Evolutionary conservation across 2,888 invertebrate species (phyloP), one percentile per base, ranked within the genome.

Genomic region (Buathra laborator): DNA sequence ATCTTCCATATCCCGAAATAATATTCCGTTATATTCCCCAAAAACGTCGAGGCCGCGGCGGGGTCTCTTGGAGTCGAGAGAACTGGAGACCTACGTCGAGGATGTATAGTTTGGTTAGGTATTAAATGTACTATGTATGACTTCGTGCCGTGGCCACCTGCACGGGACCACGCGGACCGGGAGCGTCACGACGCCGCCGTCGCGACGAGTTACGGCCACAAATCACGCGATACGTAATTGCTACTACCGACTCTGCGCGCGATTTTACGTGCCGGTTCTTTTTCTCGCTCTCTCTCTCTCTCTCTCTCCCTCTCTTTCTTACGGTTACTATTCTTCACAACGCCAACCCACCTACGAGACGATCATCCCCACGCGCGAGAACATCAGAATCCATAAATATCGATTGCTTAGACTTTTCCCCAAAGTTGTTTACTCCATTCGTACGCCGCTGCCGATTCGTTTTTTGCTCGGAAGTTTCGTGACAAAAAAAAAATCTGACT

Each of bases 201-300:
- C 93, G 93, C 91, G 89, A 90, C 92, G 93, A 94, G 91, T 94
- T 93, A 94, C 90, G 91, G 90, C 92, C 90, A 91, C 91, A 92
- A 93, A 93, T 93, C 94, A 93, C 94, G 94, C 93, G 92, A 93
- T 93, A 90, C 92, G 93, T 93, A 94, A 93, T 94, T 93, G 93
- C 93, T 90, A 91, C 91, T 90, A 91, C 91, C 92, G 88, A 91
- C 92, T 92, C 62, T 29, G 62, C 24, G 90, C 89, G 91, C 92
- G 92, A 92, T 92, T 92, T 92, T 90, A 88, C 89, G 89, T 88
- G 88, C 86, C 80, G 62, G 82, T 76, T 83, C 51, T 32, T 68
- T 71, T 48, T 48, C 12, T 48, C 48, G 9, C 14, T 48, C 37
- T 9, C 37, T 37, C 56, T 24, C 82, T 84, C 86, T 80, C 81